Evolutionary conservation across 1,140 invertebrate genomes (phyloP).

Genomic region (Leptestheria dahalacensis): DNA sequence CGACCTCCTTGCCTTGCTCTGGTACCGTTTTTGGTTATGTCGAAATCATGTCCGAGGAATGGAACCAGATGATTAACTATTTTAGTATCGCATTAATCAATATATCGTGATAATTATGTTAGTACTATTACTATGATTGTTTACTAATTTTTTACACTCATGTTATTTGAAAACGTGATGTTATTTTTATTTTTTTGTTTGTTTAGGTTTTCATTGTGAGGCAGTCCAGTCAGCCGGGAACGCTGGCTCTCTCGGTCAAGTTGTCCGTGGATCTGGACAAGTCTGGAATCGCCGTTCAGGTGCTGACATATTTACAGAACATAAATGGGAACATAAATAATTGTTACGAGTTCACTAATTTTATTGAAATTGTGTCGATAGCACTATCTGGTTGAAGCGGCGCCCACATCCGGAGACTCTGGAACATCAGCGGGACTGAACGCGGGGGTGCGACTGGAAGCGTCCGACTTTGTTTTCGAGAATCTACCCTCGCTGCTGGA

Average conservation of each 20-base stretch:
- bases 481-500: conserved; percentile 79
- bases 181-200: conserved; percentile 14
- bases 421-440: conserved; percentile 24
- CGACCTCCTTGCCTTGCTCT: no score
- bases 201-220: conserved; percentile 82
- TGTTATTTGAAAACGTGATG: no score
- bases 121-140: no score
- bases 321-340: no score
- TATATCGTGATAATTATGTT: no score
- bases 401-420: conserved; percentile 20
- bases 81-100: no score
- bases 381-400: conserved; percentile 84
- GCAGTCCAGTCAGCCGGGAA: conserved; percentile 77
- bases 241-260: conserved; percentile 85
- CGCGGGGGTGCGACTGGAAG: conserved; percentile 68
- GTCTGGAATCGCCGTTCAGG: neutral
- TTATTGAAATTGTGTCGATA: conserved; percentile 37
- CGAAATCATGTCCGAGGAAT: no score
- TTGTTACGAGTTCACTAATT: neutral
- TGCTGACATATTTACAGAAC: neutral
- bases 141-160: no score
- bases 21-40: no score
- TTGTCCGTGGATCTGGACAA: conserved; percentile 36
- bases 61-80: no score
- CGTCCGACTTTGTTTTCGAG: conserved; percentile 79